Evolutionary conservation across 2,797 vertebrate genomes (phyloP), one percentile per base, ranked within the genome.

Genomic region (Tadarida brasiliensis): DNA sequence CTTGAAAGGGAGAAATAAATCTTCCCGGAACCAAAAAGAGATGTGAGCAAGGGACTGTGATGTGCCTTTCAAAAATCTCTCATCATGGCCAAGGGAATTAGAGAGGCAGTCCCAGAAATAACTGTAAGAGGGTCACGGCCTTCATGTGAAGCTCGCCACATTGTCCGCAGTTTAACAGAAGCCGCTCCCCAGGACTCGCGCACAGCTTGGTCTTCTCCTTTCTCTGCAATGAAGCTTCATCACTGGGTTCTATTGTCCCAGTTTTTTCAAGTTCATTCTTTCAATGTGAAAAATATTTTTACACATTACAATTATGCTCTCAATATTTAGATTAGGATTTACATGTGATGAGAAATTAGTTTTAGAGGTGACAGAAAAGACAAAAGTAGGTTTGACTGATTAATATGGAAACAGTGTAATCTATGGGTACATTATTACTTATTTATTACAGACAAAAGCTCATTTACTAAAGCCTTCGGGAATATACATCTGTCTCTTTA

Each of bases 211-310:
- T 96, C 96, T 97, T 96, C 95, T 68, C 94, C 39, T 97, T 96
- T 97, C 95, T 97, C 96, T 94, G 96, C 89, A 94, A 88, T 80
- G 84, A 97, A 97, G 97, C 94, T 97, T 96, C 78, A 97, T 92
- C 97, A 82, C 47, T 88, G 57, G 44, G 84, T 94, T 94, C 96
- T 83, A 87, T 54, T 44, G 44, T 93, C 94, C 91, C 86, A 89
- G 94, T 97, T 97, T 97, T 96, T 87, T 33, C 49, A 97, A 97
- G 56, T 97, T 96, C 83, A 95, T 96, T 95, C 91, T 98, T 97
- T 76, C 80, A 83, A 91, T 73, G 95, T 83, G 81, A 98, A 97
- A 97, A 96, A 71, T 5, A 96, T 56, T 97, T 97, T 96, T 96
- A 97, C 92, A 96, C 94, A 94, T 97, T 35, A 88, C n/a, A 97